phyloP scores from a whole-genome alignment of 2,888 invertebrate genomes.

The Troilus luridus region DNA sequence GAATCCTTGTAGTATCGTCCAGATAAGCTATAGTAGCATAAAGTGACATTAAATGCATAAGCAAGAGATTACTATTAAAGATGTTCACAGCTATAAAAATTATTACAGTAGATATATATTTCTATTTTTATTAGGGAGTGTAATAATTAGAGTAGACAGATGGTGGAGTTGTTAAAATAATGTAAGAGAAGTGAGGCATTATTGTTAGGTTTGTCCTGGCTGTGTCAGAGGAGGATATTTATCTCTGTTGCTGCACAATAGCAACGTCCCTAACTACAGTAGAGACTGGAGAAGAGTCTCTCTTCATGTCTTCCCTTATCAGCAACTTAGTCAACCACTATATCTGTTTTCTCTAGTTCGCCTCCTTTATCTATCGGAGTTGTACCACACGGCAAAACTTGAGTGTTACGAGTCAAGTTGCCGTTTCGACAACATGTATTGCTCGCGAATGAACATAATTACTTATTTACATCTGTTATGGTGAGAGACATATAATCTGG shows the following conservation, averaged over 20 bases:
- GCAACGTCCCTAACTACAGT: not conserved
- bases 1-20: too few species aligned
- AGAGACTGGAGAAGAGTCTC: too few species aligned
- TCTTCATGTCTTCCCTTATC: not conserved
- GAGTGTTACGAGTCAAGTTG: too few species aligned
- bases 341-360: not conserved
- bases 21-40: too few species aligned
- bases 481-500: too few species aligned
- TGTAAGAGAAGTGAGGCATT: not conserved
- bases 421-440: too few species aligned
- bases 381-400: not conserved
- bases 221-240: not conserved
- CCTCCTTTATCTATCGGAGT: not conserved
- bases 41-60: not conserved
- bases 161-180: not conserved
- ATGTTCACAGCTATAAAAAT: not conserved
- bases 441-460: too few species aligned
- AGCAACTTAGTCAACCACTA: not conserved
- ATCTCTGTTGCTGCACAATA: not conserved
- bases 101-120: not conserved
- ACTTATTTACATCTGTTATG: too few species aligned
- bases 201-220: not conserved
- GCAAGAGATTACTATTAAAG: not conserved
- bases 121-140: not conserved
- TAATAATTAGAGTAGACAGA: not conserved